phyloP scores from a whole-genome alignment of 1,140 invertebrate genomes.

The Magallana gigas region DNA sequence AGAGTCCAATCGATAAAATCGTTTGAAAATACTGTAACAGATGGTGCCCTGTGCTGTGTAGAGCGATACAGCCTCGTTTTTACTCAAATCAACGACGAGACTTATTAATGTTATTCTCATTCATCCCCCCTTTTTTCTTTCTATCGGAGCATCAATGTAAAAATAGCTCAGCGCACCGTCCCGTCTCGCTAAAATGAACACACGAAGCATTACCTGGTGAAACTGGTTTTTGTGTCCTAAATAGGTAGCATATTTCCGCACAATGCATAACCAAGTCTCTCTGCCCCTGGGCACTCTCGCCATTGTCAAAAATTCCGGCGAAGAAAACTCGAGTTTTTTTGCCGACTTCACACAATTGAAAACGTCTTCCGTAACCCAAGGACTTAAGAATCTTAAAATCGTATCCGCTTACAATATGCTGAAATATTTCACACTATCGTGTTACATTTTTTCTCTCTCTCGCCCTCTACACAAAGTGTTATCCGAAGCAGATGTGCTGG shows the following conservation, averaged over 20 bases:
- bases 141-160: background rate
- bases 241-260: slow-evolving; percentile 11
- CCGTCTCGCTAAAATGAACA: slow-evolving; percentile 3
- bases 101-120: background rate
- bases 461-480: too few species aligned
- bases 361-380: background rate
- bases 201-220: background rate
- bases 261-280: slow-evolving; percentile 3
- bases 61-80: background rate
- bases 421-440: background rate
- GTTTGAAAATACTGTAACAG: slow-evolving; percentile 31
- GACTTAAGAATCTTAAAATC: background rate
- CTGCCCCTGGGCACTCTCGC: background rate
- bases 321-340: background rate
- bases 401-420: background rate
- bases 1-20: background rate
- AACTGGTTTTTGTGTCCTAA: slow-evolving; percentile 30
- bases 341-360: background rate
- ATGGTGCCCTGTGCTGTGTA: background rate
- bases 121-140: background rate
- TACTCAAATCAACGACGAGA: background rate
- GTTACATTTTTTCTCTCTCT: background rate
- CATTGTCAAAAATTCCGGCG: slow-evolving; percentile 10
- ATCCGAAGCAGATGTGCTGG: background rate
- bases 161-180: background rate